phyloP scores from a whole-genome alignment of 2,797 vertebrate species.

The Chloroceryle amazona region DNA sequence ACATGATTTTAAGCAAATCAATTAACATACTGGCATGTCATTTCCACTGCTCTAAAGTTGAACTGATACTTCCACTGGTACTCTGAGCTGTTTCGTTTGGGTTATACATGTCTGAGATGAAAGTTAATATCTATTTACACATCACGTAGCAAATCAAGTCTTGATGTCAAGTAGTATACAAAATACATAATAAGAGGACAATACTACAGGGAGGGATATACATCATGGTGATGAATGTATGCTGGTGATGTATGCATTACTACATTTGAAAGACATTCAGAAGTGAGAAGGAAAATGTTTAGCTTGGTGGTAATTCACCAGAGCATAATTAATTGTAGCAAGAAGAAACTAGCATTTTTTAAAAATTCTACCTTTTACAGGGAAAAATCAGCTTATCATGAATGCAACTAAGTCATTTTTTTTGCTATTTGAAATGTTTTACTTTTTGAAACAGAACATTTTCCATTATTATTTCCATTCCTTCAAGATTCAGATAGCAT shows the following conservation, averaged over 20 bases:
- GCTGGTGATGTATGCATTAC: background rate
- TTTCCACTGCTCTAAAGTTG: background rate
- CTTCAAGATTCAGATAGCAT: background rate
- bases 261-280: background rate
- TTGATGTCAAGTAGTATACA: background rate
- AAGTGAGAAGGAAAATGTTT: background rate
- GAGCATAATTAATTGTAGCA: background rate
- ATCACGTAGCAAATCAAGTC: background rate
- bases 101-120: fast-evolving
- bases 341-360: background rate
- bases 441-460: background rate
- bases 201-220: background rate
- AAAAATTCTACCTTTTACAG: background rate
- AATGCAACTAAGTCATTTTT: background rate
- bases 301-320: background rate
- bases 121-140: background rate
- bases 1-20: background rate
- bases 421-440: background rate
- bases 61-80: background rate
- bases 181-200: background rate
- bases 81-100: background rate
- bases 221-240: fast-evolving
- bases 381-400: background rate
- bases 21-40: background rate
- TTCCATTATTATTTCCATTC: background rate